Percentiles rank a stretch among this genome's conserved stretches.
These are phyloP conservation scores for Otis tarda DNA, from an alignment of 2,113 vertebrate species.

Conservation along the genomic window DNA sequence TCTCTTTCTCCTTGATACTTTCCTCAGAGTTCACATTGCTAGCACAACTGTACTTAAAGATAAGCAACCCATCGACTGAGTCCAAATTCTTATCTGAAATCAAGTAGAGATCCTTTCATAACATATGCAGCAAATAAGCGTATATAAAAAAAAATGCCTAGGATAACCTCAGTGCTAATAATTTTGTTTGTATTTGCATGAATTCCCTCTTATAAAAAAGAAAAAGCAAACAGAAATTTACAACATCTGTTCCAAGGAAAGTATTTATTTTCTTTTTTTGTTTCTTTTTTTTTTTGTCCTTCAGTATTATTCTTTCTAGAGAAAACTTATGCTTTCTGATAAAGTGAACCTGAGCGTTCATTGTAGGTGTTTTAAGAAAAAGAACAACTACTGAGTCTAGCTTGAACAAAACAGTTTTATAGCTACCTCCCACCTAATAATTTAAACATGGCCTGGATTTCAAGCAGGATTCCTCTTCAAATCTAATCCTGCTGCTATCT, in stretches of 20 bases:
- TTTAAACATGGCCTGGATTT: not conserved
- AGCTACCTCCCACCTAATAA: not conserved
- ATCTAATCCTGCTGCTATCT: not conserved
- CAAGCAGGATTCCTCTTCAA: not conserved
- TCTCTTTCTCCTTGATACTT: not conserved
- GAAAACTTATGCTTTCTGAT: not conserved
- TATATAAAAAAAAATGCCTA: not conserved
- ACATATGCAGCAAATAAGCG: not conserved
- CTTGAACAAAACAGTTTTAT: not conserved
- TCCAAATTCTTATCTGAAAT: not conserved
- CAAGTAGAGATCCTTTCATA: not conserved
- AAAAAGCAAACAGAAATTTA: not conserved
- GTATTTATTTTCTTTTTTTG: not conserved
- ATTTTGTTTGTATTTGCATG: not conserved
- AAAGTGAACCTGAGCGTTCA: not conserved
- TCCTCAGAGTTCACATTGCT: not conserved
- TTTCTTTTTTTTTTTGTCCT: not conserved
- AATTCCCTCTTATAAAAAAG: not conserved
- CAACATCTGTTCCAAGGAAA: not conserved
- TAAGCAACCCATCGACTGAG: not conserved
- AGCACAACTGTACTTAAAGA: not conserved
- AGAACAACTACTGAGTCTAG: not conserved
- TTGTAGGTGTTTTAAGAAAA: not conserved
- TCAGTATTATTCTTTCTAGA: not conserved
- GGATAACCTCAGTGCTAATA: not conserved